phyloP scores from a whole-genome alignment of 1,140 invertebrate genomes.

The Drosophila ananassae region DNA sequence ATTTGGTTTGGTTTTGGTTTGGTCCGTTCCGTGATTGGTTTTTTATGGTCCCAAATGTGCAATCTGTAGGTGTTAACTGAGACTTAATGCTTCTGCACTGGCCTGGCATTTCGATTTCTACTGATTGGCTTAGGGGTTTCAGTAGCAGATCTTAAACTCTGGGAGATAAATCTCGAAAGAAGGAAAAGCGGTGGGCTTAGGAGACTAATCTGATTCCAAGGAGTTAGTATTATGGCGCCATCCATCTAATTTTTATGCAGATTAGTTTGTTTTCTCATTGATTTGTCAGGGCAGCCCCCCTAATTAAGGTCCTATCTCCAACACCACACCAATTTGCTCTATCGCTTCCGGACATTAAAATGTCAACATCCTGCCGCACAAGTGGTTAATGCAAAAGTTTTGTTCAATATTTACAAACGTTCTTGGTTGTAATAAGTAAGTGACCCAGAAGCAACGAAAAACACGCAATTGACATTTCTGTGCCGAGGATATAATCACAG shows the following conservation, averaged over 20 bases:
- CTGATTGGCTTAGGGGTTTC: not conserved
- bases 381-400: slow-evolving; percentile 70
- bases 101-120: slow-evolving; percentile 15
- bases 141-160: slow-evolving; percentile 10
- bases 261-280: too few species aligned
- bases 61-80: slow-evolving; percentile 51
- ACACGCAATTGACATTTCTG: slow-evolving; percentile 65
- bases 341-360: not conserved
- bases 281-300: too few species aligned
- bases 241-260: too few species aligned
- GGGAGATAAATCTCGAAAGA: not conserved
- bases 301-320: too few species aligned
- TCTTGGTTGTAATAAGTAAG: slow-evolving; percentile 62
- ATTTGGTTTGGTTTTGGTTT: slow-evolving; percentile 20
- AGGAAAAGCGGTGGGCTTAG: too few species aligned
- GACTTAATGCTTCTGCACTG: slow-evolving; percentile 20
- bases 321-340: too few species aligned
- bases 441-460: slow-evolving; percentile 25
- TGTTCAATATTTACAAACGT: slow-evolving; percentile 78
- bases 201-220: too few species aligned
- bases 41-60: slow-evolving; percentile 49
- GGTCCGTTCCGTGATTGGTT: slow-evolving; percentile 26
- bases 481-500: slow-evolving; percentile 21
- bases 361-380: slow-evolving; percentile 1
- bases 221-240: too few species aligned